Conservation (phyloP, 2,797 vertebrate genomes). For the Pseudochirops cupreus region DNA sequence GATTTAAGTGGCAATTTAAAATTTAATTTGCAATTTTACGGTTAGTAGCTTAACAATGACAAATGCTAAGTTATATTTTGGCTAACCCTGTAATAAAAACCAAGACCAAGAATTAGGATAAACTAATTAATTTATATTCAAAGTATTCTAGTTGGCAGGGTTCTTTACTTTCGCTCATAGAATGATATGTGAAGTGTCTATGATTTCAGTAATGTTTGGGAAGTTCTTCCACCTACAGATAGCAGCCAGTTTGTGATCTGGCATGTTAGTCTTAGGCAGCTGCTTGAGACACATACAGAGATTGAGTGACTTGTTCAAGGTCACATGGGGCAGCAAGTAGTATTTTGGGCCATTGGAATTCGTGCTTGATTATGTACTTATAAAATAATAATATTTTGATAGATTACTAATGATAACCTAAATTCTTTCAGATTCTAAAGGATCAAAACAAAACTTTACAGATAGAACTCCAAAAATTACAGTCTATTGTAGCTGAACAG, state of each 20-base stretch:
- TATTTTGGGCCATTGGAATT: background rate
- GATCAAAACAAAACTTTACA: constrained; percentile 93
- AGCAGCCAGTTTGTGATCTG: background rate
- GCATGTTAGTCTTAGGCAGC: background rate
- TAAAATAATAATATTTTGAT: constrained; percentile 52
- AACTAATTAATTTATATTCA: background rate
- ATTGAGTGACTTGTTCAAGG: background rate
- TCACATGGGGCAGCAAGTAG: background rate
- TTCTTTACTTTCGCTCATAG: background rate
- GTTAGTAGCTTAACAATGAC: background rate
- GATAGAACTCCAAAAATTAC: constrained; percentile 92
- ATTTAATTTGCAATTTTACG: constrained; percentile 29
- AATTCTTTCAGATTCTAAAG: constrained; percentile 90
- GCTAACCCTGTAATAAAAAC: background rate
- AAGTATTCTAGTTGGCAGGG: background rate
- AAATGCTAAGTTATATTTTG: background rate
- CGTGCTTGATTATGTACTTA: constrained; percentile 51
- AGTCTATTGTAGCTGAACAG: constrained; percentile 93
- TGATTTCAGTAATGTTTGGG: constrained; percentile 25
- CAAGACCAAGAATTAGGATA: background rate
- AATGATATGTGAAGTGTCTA: constrained; percentile 25
- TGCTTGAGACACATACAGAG: background rate
- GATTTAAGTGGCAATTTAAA: constrained; percentile 7
- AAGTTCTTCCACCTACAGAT: background rate
- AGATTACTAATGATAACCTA: constrained; percentile 6